Conservation (phyloP, 2,888 invertebrate species). For the Phengaris arion region DNA sequence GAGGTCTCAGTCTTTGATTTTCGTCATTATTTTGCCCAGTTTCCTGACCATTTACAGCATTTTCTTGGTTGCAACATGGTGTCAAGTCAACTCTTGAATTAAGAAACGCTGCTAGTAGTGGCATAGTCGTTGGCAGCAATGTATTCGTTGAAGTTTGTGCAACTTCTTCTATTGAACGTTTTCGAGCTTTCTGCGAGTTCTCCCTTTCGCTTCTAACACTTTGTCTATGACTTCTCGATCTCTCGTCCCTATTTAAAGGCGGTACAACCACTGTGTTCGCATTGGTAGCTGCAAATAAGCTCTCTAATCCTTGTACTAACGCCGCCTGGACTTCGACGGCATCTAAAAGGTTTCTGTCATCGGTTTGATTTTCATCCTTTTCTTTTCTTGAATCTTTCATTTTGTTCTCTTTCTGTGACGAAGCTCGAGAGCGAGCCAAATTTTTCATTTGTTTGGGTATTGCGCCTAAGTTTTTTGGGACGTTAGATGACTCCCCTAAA, state of each 20-base stretch:
- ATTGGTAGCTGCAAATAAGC: slow-evolving; percentile 72
- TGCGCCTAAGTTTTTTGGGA: slow-evolving; percentile 84
- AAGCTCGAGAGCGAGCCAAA: slow-evolving; percentile 76
- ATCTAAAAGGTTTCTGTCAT: slow-evolving; percentile 67
- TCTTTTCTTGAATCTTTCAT: slow-evolving; percentile 72
- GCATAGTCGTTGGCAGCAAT: slow-evolving; percentile 81
- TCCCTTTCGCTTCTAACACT: slow-evolving; percentile 71
- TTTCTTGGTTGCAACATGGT: slow-evolving; percentile 63
- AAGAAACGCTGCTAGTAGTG: slow-evolving; percentile 82
- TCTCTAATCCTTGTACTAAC: slow-evolving; percentile 78
- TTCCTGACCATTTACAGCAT: slow-evolving; percentile 49
- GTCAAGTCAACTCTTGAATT: slow-evolving; percentile 80
- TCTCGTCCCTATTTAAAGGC: slow-evolving; percentile 64
- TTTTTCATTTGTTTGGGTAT: slow-evolving; percentile 84
- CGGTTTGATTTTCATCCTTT: slow-evolving; percentile 68
- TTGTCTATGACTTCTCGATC: slow-evolving; percentile 62
- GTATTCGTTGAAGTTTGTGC: slow-evolving; percentile 84
- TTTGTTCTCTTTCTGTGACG: slow-evolving; percentile 79
- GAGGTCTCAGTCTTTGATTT: slow-evolving; percentile 60
- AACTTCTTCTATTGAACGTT: slow-evolving; percentile 79
- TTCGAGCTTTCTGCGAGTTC: slow-evolving; percentile 66
- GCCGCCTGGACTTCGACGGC: slow-evolving; percentile 78
- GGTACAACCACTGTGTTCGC: slow-evolving; percentile 75
- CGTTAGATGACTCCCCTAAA: slow-evolving; percentile 68
- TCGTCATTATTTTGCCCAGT: slow-evolving; percentile 56